Base-by-base conservation (phyloP, 1,140 invertebrate genomes). In the Polypedilum vanderplanki region DNA sequence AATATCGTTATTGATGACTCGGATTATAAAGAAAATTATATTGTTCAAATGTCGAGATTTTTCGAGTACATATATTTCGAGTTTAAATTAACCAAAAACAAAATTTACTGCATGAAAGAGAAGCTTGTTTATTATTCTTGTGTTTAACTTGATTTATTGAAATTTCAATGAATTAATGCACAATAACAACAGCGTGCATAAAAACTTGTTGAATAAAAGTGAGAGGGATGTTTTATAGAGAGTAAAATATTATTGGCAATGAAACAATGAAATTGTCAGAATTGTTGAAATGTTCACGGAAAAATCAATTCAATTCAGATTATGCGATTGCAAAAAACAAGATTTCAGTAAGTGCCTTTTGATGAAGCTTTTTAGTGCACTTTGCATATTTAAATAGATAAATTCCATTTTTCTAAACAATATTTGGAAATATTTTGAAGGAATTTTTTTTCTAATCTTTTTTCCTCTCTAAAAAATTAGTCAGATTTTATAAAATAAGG, bases 211-310 rank as follows among this genome's bases (percentile, higher is more conserved):
- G 46, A 57, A 57, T 57, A 12, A 57, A 57, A 57, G 46, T 57
- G 46, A 57, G 46, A 57, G 46, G 46, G 46, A 57, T 57, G 46
- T 57, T 57, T 57, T 15, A 57, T n/a, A 15, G 46, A 33, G 24
- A 33, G 24, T 33, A 33, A 33, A 33, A 33, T 3, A 33, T 33
- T 33, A 33, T 33, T 33, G 24, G 24, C 24, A 5, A 57, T 57
- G 46, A 57, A 57, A 57, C 46, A 57, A 57, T 57, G 46, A 57
- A 57, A 57, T 57, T 57, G 12, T 57, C 46, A 57, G 46, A 15
- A 57, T 15, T 57, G 9, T 46, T 46, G 9, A 10, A 41, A n/a
- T n/a, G n/a, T n/a, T n/a, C n/a, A n/a, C n/a, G n/a, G n/a, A n/a
- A n/a, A n/a, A n/a, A n/a, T n/a, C n/a, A n/a, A n/a, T n/a, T n/a